Percentiles rank a stretch among this genome's conserved stretches.
These are phyloP conservation scores for Cotesia vestalis DNA, from an alignment of 1,140 invertebrate genomes.

Conservation along the genomic window DNA sequence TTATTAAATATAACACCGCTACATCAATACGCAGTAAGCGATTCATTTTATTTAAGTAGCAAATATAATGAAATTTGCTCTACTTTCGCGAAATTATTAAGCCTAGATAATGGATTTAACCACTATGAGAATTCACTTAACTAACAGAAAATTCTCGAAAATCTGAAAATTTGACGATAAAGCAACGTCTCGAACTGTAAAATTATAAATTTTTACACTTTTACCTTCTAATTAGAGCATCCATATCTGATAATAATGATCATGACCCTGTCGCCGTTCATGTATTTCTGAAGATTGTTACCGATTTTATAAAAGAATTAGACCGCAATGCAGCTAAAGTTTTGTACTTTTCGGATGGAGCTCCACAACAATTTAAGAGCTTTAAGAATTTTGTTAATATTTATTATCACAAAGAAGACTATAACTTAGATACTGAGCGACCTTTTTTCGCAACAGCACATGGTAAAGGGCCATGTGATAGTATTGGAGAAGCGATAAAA, in stretches of 20 bases:
- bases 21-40: constrained; percentile 15
- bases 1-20: constrained; percentile 32
- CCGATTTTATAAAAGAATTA: not conserved
- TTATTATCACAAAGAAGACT: constrained; percentile 45
- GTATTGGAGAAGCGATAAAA: constrained; percentile 37
- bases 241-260: not conserved
- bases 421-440: constrained; percentile 51
- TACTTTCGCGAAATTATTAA: constrained; percentile 19
- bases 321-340: not conserved
- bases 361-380: constrained; percentile 40
- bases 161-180: constrained; percentile 30
- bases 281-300: not conserved
- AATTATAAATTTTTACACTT: constrained; percentile 32
- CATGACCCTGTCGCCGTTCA: not conserved
- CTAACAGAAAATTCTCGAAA: constrained; percentile 24
- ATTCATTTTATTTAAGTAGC: constrained; percentile 16
- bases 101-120: constrained; percentile 20
- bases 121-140: constrained; percentile 24
- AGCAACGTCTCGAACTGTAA: constrained; percentile 20
- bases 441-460: constrained; percentile 53
- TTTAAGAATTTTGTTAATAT: constrained; percentile 30
- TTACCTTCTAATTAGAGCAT: constrained; percentile 5
- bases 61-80: constrained; percentile 34
- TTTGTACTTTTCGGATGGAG: constrained; percentile 37
- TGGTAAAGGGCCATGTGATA: constrained; percentile 49